Evolutionary conservation across 1,140 invertebrate species (phyloP).

Genomic region (Drosophila punjabiensis): DNA sequence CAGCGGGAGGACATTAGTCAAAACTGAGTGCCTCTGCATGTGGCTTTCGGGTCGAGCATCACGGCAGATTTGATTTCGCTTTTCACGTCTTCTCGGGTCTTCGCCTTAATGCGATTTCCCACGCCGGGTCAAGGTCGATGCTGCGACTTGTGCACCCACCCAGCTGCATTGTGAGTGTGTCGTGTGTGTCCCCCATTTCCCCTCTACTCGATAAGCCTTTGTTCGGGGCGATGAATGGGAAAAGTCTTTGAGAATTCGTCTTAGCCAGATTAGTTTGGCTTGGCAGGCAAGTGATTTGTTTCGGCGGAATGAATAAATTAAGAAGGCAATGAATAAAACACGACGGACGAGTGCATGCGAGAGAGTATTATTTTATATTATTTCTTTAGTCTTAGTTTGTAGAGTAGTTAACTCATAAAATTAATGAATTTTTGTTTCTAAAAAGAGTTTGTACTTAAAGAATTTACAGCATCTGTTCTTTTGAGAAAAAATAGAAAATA

Average conservation of each 20-base stretch:
- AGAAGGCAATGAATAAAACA: not conserved
- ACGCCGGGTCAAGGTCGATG: slow-evolving; percentile 58
- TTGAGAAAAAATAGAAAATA: too few species aligned
- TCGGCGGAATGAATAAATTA: slow-evolving; percentile 16
- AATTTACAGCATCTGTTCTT: too few species aligned
- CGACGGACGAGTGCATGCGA: not conserved
- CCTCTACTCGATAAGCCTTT: slow-evolving; percentile 1
- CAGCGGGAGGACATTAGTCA: slow-evolving; percentile 37
- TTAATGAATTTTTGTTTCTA: too few species aligned
- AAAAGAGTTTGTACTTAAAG: too few species aligned
- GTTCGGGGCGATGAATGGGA: slow-evolving; percentile 15
- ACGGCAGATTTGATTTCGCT: slow-evolving; percentile 57
- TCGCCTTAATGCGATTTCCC: slow-evolving; percentile 55
- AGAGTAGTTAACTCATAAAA: too few species aligned
- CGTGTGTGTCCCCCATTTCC: not conserved
- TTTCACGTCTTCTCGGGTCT: slow-evolving; percentile 13
- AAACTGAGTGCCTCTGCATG: slow-evolving; percentile 26
- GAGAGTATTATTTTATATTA: too few species aligned
- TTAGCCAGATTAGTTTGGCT: slow-evolving; percentile 35
- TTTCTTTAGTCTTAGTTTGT: too few species aligned
- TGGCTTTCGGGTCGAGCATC: slow-evolving; percentile 18
- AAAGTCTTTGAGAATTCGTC: slow-evolving; percentile 14
- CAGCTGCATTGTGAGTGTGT: not conserved
- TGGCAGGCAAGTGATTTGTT: slow-evolving; percentile 9
- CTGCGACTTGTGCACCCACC: slow-evolving; percentile 27